Evolutionary conservation across 2,113 vertebrate genomes (phyloP).

Genomic region (Bostrychus sinensis): DNA sequence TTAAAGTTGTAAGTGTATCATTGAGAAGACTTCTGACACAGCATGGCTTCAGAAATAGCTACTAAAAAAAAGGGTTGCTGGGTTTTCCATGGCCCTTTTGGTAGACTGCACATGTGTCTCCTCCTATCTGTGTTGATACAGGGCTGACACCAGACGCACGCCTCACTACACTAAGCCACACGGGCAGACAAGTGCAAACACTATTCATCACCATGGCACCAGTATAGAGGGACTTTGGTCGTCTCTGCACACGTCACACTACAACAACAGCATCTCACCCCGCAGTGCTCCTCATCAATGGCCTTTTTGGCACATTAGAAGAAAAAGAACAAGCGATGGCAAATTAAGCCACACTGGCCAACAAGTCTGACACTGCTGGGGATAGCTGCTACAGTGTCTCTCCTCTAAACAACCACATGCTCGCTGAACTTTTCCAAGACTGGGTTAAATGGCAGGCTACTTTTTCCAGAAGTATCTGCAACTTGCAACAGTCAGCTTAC

Average conservation of each 20-base stretch:
- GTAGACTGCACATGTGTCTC: constrained; percentile 1
- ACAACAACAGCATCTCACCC: constrained; percentile 38
- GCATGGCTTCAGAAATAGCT: neutral
- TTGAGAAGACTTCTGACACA: constrained; percentile 4
- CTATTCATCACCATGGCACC: constrained; percentile 59
- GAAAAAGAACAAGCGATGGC: constrained; percentile 19
- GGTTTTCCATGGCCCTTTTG: constrained; percentile 3
- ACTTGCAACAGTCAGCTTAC: constrained; percentile 51
- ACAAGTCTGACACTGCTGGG: constrained; percentile 32
- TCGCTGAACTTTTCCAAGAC: constrained; percentile 36
- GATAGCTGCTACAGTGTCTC: constrained; percentile 6
- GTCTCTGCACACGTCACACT: constrained; percentile 24
- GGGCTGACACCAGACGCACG: constrained; percentile 51
- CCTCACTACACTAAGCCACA: constrained; percentile 51
- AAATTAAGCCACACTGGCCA: constrained; percentile 10
- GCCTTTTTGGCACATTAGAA: constrained; percentile 35
- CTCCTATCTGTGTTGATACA: constrained; percentile 22
- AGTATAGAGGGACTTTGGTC: constrained; percentile 47
- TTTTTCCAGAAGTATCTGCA: constrained; percentile 44
- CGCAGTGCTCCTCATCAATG: constrained; percentile 16
- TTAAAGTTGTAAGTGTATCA: neutral
- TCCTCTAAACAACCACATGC: constrained; percentile 22
- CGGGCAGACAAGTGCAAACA: constrained; percentile 59
- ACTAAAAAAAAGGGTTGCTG: constrained; percentile 3
- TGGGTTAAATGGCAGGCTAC: constrained; percentile 51